Conservation (phyloP, 2,888 invertebrate genomes). For the Agelastica alni region DNA sequence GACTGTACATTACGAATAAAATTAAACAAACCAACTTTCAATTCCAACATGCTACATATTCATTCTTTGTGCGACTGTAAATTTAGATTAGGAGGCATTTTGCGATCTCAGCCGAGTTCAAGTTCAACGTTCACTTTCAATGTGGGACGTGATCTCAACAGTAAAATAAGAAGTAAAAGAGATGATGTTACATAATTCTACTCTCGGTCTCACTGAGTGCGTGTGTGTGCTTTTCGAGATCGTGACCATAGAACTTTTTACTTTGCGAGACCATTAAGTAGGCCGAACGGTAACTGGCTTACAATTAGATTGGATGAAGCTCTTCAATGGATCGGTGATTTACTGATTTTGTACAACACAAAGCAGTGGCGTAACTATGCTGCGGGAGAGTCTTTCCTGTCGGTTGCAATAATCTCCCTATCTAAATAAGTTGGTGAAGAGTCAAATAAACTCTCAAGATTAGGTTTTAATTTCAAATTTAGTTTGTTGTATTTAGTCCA, state of each 20-base stretch:
- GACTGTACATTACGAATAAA: too few relatives aligned
- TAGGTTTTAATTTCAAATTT: too few relatives aligned
- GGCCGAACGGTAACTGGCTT: constrained; percentile 11
- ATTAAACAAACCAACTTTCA: too few relatives aligned
- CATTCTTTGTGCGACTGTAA: too few relatives aligned
- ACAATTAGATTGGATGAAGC: constrained; percentile 12
- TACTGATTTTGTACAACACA: too few relatives aligned
- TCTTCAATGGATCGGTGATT: constrained; percentile 3
- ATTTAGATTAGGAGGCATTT: constrained; percentile 8
- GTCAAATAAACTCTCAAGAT: too few relatives aligned
- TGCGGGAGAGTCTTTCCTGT: too few relatives aligned
- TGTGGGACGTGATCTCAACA: constrained; percentile 22
- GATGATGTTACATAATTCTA: neutral
- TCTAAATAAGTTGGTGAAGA: too few relatives aligned
- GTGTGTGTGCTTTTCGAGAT: constrained; percentile 5
- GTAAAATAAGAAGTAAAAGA: constrained; percentile 6
- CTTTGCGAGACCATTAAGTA: constrained; percentile 7
- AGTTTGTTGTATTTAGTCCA: too few relatives aligned
- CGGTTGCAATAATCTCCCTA: too few relatives aligned
- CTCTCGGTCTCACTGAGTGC: neutral
- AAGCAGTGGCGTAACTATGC: too few relatives aligned
- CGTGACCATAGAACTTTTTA: constrained; percentile 14
- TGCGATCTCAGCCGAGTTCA: constrained; percentile 27
- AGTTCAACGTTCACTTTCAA: constrained; percentile 30
- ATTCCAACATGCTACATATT: too few relatives aligned